phyloP scores from a whole-genome alignment of 2,888 invertebrate species.

The Euzophera pinguis region DNA sequence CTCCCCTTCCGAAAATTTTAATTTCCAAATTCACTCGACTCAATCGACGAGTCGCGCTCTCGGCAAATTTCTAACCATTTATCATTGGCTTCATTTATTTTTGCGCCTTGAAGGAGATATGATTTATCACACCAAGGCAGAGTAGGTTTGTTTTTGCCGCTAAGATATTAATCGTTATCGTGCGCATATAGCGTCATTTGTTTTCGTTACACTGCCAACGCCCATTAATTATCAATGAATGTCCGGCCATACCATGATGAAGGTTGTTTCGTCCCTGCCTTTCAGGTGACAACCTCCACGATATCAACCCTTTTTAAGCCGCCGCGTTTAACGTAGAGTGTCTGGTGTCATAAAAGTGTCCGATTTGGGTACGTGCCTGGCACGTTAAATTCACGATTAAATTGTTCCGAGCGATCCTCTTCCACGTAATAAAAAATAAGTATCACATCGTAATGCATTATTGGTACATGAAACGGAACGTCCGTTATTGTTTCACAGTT shows the following conservation, averaged over 20 bases:
- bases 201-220: slow-evolving; percentile 75
- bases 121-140: slow-evolving; percentile 72
- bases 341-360: slow-evolving; percentile 78
- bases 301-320: slow-evolving; percentile 79
- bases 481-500: slow-evolving; percentile 11
- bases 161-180: slow-evolving; percentile 79
- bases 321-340: slow-evolving; percentile 73
- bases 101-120: slow-evolving; percentile 74
- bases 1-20: slow-evolving; percentile 36
- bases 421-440: slow-evolving; percentile 55
- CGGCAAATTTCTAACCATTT: slow-evolving; percentile 67
- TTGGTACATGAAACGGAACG: slow-evolving; percentile 22
- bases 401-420: slow-evolving; percentile 57
- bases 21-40: slow-evolving; percentile 60
- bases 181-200: slow-evolving; percentile 75
- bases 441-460: slow-evolving; percentile 44
- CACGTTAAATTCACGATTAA: slow-evolving; percentile 71
- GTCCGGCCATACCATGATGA: slow-evolving; percentile 71
- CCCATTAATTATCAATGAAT: slow-evolving; percentile 79
- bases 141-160: slow-evolving; percentile 77
- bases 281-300: slow-evolving; percentile 70
- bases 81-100: slow-evolving; percentile 79
- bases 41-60: slow-evolving; percentile 55
- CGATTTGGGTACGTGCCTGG: slow-evolving; percentile 70
- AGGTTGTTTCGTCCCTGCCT: slow-evolving; percentile 70